A percentile compares a stretch with the other conserved stretches of the same genome.
phyloP scores from a whole-genome alignment of 2,797 vertebrate genomes.

The Ctenochaetus hawaiiensis region DNA sequence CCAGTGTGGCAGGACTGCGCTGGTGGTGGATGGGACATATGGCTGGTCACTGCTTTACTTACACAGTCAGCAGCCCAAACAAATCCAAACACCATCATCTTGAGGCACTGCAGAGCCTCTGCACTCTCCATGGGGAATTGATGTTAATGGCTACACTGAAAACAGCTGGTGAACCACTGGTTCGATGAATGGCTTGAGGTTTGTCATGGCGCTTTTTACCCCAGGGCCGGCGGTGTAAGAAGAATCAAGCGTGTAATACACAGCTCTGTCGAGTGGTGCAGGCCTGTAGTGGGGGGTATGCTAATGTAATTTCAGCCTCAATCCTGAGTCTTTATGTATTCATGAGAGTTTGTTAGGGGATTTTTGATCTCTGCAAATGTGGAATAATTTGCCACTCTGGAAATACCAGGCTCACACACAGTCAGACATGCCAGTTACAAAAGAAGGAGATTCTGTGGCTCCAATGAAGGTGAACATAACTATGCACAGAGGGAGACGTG shows the following conservation, averaged over 20 bases:
- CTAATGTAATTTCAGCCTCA: slow-evolving; percentile 58
- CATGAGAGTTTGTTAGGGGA: slow-evolving; percentile 53
- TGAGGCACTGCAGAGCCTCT: slow-evolving; percentile 24
- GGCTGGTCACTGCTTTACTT: slow-evolving; percentile 19
- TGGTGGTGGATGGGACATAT: slow-evolving; percentile 37
- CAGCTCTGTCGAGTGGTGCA: slow-evolving; percentile 29
- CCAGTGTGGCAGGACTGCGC: slow-evolving; percentile 14
- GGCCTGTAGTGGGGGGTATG: slow-evolving; percentile 40
- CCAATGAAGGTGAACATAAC: neutral
- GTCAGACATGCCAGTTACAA: slow-evolving; percentile 4
- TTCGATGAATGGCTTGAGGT: slow-evolving; percentile 28
- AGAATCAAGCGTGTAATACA: slow-evolving; percentile 62
- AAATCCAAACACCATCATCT: slow-evolving; percentile 23
- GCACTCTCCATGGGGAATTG: slow-evolving; percentile 21
- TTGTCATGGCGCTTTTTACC: slow-evolving; percentile 26
- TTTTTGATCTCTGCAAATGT: slow-evolving; percentile 58
- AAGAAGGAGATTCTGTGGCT: slow-evolving; percentile 12
- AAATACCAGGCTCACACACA: slow-evolving; percentile 38
- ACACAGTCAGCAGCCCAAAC: slow-evolving; percentile 40
- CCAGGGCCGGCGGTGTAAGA: slow-evolving; percentile 30
- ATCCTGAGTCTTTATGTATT: slow-evolving; percentile 50
- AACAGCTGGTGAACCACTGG: slow-evolving; percentile 67
- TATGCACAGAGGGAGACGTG: neutral
- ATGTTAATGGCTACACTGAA: slow-evolving; percentile 41
- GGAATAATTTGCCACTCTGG: slow-evolving; percentile 36